Conservation (phyloP, 2,888 invertebrate species). For the Aporophyla nigra region DNA sequence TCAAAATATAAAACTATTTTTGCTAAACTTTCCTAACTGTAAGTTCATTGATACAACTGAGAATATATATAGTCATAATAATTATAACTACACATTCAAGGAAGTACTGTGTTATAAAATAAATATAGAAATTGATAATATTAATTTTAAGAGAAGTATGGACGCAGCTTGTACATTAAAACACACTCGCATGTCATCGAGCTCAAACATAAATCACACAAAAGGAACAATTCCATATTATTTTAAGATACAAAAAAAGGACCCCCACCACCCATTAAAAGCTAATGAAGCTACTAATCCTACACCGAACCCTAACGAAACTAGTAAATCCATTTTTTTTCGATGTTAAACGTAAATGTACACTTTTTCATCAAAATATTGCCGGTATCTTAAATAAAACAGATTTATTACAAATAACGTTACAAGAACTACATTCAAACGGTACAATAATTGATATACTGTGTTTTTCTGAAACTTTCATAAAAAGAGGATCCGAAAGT, state of each 20-base stretch:
- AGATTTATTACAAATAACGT: background rate
- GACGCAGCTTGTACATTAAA: conserved; percentile 4
- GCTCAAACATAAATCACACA: background rate
- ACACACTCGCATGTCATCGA: background rate
- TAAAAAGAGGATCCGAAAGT: too few species aligned
- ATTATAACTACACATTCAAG: background rate
- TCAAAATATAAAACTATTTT: conserved; percentile 11
- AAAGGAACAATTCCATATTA: conserved; percentile 1
- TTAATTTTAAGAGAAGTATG: background rate
- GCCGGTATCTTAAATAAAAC: conserved; percentile 2
- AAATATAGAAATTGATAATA: conserved; percentile 8
- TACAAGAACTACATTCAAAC: too few species aligned
- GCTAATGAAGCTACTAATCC: background rate
- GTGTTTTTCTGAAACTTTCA: too few species aligned
- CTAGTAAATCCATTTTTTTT: too few species aligned
- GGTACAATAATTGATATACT: too few species aligned
- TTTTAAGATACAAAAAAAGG: background rate
- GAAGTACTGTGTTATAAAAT: background rate
- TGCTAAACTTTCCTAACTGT: conserved; percentile 13
- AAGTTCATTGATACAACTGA: background rate
- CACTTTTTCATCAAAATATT: conserved; percentile 6
- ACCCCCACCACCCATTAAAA: background rate
- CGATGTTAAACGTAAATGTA: background rate
- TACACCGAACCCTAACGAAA: background rate
- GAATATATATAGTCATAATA: conserved; percentile 10